These are phyloP conservation scores for Ailuropoda melanoleuca DNA, from an alignment of 2,113 vertebrate genomes.

Conservation along the genomic window DNA sequence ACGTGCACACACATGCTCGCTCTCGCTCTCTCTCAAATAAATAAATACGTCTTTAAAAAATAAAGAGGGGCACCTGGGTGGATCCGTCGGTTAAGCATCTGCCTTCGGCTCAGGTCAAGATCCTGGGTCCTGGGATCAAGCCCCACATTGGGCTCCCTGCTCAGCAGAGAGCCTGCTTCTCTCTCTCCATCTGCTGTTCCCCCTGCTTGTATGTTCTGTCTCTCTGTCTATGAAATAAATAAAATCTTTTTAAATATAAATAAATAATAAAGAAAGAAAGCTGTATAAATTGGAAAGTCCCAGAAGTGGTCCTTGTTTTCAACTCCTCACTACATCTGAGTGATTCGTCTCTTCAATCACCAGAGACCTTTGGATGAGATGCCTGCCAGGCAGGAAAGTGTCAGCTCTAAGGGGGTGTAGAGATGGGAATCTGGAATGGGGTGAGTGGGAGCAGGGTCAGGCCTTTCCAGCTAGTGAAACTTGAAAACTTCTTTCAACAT, in stretches of 20 bases:
- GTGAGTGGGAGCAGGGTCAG: background rate
- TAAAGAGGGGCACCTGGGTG: too few relatives aligned
- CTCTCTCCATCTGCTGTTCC: too few relatives aligned
- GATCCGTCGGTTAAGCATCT: background rate
- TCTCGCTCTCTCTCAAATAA: too few relatives aligned
- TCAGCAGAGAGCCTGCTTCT: background rate
- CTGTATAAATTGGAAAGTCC: background rate
- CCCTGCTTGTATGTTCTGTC: too few relatives aligned
- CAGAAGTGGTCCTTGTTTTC: background rate
- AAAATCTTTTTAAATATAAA: background rate
- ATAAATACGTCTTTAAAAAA: too few relatives aligned
- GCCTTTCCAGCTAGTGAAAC: background rate
- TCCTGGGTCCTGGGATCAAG: background rate
- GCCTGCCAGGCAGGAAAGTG: background rate
- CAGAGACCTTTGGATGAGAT: background rate
- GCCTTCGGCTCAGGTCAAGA: background rate
- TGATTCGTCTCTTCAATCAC: background rate
- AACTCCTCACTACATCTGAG: background rate
- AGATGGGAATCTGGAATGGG: background rate
- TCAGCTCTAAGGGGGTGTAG: background rate
- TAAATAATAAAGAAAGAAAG: background rate
- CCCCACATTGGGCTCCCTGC: too few relatives aligned
- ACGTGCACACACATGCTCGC: too few relatives aligned
- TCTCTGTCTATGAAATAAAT: too few relatives aligned
- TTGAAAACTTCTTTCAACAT: conserved; percentile 10